These are phyloP conservation scores for Plagodis pulveraria DNA, from an alignment of 2,888 invertebrate species.

Conservation along the genomic window DNA sequence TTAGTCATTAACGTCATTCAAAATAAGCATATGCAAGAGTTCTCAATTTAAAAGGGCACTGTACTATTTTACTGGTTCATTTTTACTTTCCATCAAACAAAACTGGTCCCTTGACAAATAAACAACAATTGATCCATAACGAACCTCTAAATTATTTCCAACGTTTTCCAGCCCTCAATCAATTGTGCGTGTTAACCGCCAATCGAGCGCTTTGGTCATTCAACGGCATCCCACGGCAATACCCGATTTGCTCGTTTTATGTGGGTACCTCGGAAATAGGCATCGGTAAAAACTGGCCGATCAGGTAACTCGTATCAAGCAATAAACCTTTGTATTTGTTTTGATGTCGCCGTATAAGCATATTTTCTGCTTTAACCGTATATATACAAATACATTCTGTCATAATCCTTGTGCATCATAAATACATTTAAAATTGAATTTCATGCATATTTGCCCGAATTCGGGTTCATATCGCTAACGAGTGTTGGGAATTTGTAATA, in stretches of 20 bases:
- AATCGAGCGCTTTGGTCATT: conserved; percentile 39
- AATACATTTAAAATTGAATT: no score
- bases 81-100: not conserved
- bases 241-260: conserved; percentile 36
- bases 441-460: no score
- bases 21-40: no score
- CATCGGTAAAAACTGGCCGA: conserved; percentile 35
- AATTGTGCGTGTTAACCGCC: conserved; percentile 7
- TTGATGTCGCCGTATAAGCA: conserved; percentile 24
- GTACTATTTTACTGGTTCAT: no score
- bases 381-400: no score
- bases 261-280: conserved; percentile 37
- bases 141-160: conserved; percentile 2
- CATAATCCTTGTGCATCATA: no score
- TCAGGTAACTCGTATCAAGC: conserved; percentile 31
- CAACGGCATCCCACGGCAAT: conserved; percentile 27
- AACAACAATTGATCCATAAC: not conserved
- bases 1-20: no score
- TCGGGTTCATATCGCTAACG: no score
- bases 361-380: no score
- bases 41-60: no score
- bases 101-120: not conserved
- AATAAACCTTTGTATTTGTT: conserved; percentile 42
- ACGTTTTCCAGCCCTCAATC: not conserved
- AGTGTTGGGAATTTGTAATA: no score